Evolutionary conservation across 1,140 invertebrate species (phyloP), one percentile per base, ranked within the genome.

Genomic region (Trachymyrmex cornetzi): DNA sequence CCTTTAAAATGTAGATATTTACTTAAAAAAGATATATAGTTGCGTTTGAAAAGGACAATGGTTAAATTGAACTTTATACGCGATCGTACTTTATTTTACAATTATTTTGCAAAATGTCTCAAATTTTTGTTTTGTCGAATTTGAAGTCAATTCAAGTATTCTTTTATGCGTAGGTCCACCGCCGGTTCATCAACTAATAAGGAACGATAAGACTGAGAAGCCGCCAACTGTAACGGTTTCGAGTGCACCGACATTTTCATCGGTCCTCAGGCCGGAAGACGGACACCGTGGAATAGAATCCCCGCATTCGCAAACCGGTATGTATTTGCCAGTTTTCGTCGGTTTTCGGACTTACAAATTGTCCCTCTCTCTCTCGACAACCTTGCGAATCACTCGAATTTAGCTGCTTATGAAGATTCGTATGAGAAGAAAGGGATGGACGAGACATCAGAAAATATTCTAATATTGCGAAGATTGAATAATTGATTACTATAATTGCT

Each of bases 131-230:
- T 75, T 59, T 24, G 9, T 59, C 30, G 11, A 0, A 44, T 59
- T 11, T 4, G 6, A 27, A 77, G 3, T 75, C 3, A n/a, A 55
- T 16, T 53, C 6, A 19, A 48, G 27, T 34, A 44, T 71, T 61
- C 77, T 85, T 24, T 86, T 61, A 50, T 19, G 77, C 64, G 7
- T 55, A 95, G 95, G 94, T 92, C 95, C 95, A 88, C 95, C 95
- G 34, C 95, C 95, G 81, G 95, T 95, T 87, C 95, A 95, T 77
- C 95, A 95, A 92, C 92, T 95, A 81, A 94, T 95, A 94, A 91
- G 95, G 92, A 95, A 95, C 89, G 95, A 95, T 93, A 95, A 95
- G 95, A 95, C 95, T 95, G 95, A 95, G 93, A 95, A 95, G 88
- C 90, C 94, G 74, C 94, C 95, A 82, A 93, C 94, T 86, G 94